Evolutionary conservation across 2,888 invertebrate genomes (phyloP).

Genomic region (Athripsodes cinereus): DNA sequence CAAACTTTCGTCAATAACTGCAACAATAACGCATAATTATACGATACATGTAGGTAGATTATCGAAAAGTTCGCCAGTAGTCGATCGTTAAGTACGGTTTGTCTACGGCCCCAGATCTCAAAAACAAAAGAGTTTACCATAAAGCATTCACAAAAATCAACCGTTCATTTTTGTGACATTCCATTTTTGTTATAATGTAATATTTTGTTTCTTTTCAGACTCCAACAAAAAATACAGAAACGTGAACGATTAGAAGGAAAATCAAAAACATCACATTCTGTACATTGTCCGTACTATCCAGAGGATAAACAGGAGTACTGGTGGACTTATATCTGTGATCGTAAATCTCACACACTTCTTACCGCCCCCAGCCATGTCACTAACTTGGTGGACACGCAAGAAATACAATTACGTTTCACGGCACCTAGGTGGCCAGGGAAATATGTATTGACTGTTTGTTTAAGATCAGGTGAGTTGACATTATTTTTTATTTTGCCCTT

Average conservation of each 20-base stretch:
- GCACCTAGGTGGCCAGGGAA: slow-evolving; percentile 92
- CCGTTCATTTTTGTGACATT: no score
- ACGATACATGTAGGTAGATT: no score
- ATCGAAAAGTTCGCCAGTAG: no score
- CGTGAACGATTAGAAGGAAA: slow-evolving; percentile 88
- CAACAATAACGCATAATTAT: no score
- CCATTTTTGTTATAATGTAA: background rate
- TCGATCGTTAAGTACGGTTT: no score
- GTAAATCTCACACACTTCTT: slow-evolving; percentile 84
- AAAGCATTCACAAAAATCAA: no score
- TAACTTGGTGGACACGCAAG: slow-evolving; percentile 81
- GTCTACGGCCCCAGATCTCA: no score
- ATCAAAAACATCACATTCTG: slow-evolving; percentile 90
- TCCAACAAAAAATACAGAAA: slow-evolving; percentile 82
- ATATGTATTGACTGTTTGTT: slow-evolving; percentile 87
- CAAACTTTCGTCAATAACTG: no score
- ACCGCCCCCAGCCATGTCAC: slow-evolving; percentile 93
- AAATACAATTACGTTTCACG: slow-evolving; percentile 92
- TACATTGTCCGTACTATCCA: slow-evolving; percentile 95
- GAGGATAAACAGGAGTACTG: slow-evolving; percentile 97
- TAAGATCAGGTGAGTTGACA: slow-evolving; percentile 64
- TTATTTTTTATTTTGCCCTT: no score
- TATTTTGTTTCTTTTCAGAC: slow-evolving; percentile 35
- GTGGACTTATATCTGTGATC: slow-evolving; percentile 98
- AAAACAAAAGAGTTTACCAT: no score